Evolutionary conservation across 2,113 vertebrate species (phyloP), one percentile per base, ranked within the genome.

Genomic region (Pluvianellus socialis): DNA sequence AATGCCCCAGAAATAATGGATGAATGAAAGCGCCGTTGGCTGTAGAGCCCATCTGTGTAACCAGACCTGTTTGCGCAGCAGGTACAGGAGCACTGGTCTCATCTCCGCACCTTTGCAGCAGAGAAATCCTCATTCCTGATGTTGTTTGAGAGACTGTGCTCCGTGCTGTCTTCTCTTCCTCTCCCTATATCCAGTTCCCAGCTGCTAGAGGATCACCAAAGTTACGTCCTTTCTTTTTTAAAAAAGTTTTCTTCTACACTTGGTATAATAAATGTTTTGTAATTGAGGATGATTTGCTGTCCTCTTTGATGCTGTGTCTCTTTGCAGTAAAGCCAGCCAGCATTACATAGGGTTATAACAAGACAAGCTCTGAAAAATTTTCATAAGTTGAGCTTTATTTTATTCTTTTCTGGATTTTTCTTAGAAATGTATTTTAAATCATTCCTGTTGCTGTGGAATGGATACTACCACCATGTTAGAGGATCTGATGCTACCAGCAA

Each of bases 401-500:
- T 23, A 28, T 30, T 55, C 6, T 10, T 33, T 33, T 38, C 38
- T 38, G 38, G 38, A 38, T 38, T 38, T 38, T 38, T 38, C 38
- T 38, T 38, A 38, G 38, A 38, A 38, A 38, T 38, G 38, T 21
- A 19, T 40, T 38, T 68, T 27, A 28, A 79, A 12, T 32, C 8
- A 2, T 44, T 55, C 23, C 44, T 10, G 18, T n/a, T 9, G 1
- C 22, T 24, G 19, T 38, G 22, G 20, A 75, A 35, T 7, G 4
- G 38, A 4, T 20, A 1, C 33, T 35, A 3, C 53, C 15, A 2
- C 55, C 3, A 0, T 3, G 14, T 15, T 12, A 6, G 21, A 45
- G 40, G 26, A 10, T 20, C 26, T 20, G 50, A 49, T 58, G 9
- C 7, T 44, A 12, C 53, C 40, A 28, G 47, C 10, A 50, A 24